Percentiles rank a stretch among this genome's conserved stretches.
phyloP scores from a whole-genome alignment of 2,797 vertebrate species.

The Antrozous pallidus region DNA sequence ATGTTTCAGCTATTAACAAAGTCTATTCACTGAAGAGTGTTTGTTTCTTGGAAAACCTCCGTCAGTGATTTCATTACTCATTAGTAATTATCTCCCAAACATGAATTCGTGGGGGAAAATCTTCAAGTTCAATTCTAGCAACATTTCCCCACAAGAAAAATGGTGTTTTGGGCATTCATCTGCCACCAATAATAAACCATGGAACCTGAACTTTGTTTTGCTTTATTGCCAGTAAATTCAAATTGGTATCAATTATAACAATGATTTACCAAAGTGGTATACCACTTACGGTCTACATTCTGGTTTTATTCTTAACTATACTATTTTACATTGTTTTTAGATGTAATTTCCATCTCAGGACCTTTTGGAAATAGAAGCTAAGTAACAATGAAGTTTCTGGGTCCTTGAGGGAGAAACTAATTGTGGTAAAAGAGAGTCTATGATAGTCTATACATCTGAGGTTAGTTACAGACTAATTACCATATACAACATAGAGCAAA shows the following conservation, averaged over 20 bases:
- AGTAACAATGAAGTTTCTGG: neutral
- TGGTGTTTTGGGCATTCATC: neutral
- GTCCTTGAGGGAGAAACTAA: conserved; percentile 11
- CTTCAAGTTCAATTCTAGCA: neutral
- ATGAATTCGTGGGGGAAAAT: neutral
- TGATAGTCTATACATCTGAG: neutral
- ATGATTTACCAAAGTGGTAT: neutral
- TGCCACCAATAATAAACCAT: neutral
- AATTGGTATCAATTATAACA: neutral
- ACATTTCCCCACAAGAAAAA: neutral
- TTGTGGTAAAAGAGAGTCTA: neutral
- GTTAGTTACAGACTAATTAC: neutral
- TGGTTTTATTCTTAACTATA: neutral
- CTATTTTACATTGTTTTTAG: neutral
- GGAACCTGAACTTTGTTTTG: neutral
- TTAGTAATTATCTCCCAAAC: neutral
- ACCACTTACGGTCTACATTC: neutral
- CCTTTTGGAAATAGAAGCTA: neutral
- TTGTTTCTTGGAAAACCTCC: conserved; percentile 5
- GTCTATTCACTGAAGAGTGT: neutral
- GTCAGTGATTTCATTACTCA: neutral
- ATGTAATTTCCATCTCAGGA: neutral
- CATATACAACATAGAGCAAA: neutral
- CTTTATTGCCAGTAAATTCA: neutral
- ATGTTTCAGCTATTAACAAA: neutral